Conservation (phyloP, 2,888 invertebrate genomes). For the Hydropsyche betteni region DNA sequence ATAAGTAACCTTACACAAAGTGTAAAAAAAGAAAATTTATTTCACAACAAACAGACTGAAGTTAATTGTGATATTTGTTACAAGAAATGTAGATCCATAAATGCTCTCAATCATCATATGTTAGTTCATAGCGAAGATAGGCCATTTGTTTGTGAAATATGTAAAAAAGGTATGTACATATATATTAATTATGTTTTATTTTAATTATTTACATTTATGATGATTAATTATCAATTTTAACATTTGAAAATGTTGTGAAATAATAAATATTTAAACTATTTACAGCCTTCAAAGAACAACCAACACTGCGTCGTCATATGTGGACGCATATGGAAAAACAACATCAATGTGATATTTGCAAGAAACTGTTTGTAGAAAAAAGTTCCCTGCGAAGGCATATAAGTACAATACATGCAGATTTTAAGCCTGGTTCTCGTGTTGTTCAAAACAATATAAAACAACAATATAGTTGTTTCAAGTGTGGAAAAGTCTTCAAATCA, state of each 20-base stretch:
- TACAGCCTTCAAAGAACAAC: slow-evolving; percentile 51
- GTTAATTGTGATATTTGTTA: slow-evolving; percentile 44
- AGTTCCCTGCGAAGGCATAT: slow-evolving; percentile 49
- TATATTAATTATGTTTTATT: not conserved
- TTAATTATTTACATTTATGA: not conserved
- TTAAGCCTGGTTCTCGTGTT: slow-evolving; percentile 45
- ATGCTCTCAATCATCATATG: slow-evolving; percentile 51
- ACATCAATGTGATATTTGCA: slow-evolving; percentile 50
- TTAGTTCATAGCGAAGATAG: slow-evolving; percentile 50
- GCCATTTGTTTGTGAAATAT: slow-evolving; percentile 49
- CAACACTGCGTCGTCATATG: slow-evolving; percentile 50
- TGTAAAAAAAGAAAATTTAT: slow-evolving; percentile 19
- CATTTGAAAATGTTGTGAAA: not conserved
- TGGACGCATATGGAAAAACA: slow-evolving; percentile 51
- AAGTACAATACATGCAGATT: slow-evolving; percentile 51
- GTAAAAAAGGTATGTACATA: slow-evolving; percentile 47
- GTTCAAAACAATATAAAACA: slow-evolving; percentile 35
- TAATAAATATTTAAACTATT: not conserved
- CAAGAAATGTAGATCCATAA: slow-evolving; percentile 47
- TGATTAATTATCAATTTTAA: slow-evolving; percentile 2
- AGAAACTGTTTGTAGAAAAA: slow-evolving; percentile 51
- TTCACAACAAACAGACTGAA: slow-evolving; percentile 19
- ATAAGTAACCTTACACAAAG: slow-evolving; percentile 30
- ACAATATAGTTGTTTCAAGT: slow-evolving; percentile 58
- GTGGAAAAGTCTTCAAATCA: slow-evolving; percentile 60